Evolutionary conservation across 2,888 invertebrate genomes (phyloP), one percentile per base, ranked within the genome.

Genomic region (Eupeodes luniger): DNA sequence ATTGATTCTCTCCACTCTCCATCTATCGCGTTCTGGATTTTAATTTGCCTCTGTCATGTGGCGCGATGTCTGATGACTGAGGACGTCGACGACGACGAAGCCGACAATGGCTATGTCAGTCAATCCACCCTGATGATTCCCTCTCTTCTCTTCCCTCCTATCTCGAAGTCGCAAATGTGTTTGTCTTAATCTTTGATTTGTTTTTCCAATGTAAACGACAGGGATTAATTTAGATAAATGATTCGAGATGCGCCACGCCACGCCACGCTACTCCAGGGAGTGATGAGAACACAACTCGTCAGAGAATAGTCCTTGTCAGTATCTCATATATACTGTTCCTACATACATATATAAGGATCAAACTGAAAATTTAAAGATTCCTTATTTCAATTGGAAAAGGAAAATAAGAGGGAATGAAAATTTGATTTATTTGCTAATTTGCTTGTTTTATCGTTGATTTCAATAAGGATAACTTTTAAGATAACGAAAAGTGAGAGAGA

Each of bases 181-280:
- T 93, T 93, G 92, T 92, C 93, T 93, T 93, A 93, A 93, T 93
- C 93, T 93, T 93, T 93, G 93, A 93, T 93, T 93, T 93, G 92
- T 92, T 92, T 91, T 91, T 91, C 92, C 92, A 93, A 93, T 93
- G 93, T 93, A 93, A 93, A 93, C 93, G 93, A 93, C 93, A 93
- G 93, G 93, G 93, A 93, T 93, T 93, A 93, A 93, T 93, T 93
- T 93, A 93, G 93, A 93, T 93, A 93, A 93, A 93, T 93, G 93
- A 93, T 93, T 93, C 93, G 72, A 85, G 85, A 88, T 88, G 83
- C 72, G 79, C 55, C 57, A 40, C 75, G 44, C 55, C 57, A 40
- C 75, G 44, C 6, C 6, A 44, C 7, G 10, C 27, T 27, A 27
- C 27, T 1, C 27, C 27, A 27, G 2, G 82, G 84, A 85, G 81